Conservation (phyloP, 2,113 vertebrate species). For the Hemicordylus capensis region DNA sequence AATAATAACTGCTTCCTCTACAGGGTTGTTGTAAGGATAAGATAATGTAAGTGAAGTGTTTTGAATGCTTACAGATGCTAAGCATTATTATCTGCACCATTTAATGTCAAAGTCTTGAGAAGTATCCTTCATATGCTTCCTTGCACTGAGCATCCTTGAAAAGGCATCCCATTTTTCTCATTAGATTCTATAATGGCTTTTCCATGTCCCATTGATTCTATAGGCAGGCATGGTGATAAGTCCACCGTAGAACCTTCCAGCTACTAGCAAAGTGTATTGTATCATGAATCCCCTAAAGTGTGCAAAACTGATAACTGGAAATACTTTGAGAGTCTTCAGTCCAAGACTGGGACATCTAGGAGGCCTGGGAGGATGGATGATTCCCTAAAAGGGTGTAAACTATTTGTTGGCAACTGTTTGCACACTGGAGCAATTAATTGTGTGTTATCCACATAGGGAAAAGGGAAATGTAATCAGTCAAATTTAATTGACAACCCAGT, state of each 20-base stretch:
- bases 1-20: too few relatives aligned
- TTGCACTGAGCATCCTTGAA: neutral
- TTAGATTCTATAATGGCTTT: neutral
- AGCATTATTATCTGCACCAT: neutral
- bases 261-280: conserved; percentile 46
- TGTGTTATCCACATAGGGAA: conserved; percentile 53
- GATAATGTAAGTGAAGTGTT: too few relatives aligned
- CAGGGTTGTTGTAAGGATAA: too few relatives aligned
- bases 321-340: conserved; percentile 47
- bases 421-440: conserved; percentile 55
- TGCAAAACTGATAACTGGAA: conserved; percentile 33
- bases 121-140: neutral
- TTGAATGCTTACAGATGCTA: too few relatives aligned
- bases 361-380: conserved; percentile 8
- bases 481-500: conserved; percentile 67
- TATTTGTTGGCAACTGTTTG: conserved; percentile 51
- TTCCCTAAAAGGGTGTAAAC: neutral
- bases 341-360: conserved; percentile 47
- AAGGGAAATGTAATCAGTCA: conserved; percentile 59
- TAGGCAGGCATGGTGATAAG: conserved; percentile 40
- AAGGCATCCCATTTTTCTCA: neutral
- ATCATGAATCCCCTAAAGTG: conserved; percentile 59
- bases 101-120: fast-evolving
- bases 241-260: conserved; percentile 40
- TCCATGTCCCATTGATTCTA: conserved; percentile 52